phyloP scores from a whole-genome alignment of 64 coral and sea anemone genomes.

The Stylophora pistillata region DNA sequence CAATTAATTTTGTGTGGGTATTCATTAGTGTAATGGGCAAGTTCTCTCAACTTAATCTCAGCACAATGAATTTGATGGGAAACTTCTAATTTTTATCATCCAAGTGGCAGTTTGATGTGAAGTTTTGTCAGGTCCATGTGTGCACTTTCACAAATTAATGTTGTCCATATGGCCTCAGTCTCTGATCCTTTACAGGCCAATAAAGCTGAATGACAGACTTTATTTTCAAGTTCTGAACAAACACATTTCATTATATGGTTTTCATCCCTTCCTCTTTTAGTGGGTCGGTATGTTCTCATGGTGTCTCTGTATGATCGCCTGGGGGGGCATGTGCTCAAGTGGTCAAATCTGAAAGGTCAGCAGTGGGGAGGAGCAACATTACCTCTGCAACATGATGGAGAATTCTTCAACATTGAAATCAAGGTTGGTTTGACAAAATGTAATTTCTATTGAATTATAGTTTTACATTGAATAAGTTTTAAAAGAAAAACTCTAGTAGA shows the following conservation, averaged over 20 bases:
- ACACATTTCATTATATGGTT: neutral
- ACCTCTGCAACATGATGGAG: conserved; percentile 93
- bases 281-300: conserved; percentile 97
- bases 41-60: neutral
- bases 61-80: too few relatives aligned
- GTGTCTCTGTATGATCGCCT: conserved; percentile 97
- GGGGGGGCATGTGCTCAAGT: conserved; percentile 97
- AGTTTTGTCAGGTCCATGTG: too few relatives aligned
- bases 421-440: conserved; percentile 58
- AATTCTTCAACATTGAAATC: conserved; percentile 98
- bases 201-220: too few relatives aligned
- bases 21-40: neutral
- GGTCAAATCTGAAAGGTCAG: conserved; percentile 99
- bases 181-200: too few relatives aligned
- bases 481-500: too few relatives aligned
- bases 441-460: too few relatives aligned
- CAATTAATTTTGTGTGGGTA: neutral
- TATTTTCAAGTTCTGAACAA: too few relatives aligned
- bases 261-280: neutral
- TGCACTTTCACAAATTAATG: too few relatives aligned
- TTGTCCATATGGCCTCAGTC: too few relatives aligned
- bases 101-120: too few relatives aligned
- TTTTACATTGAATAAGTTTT: too few relatives aligned
- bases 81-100: too few relatives aligned
- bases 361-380: conserved; percentile 99